Base-by-base conservation (phyloP, 1,140 invertebrate species). In the Listronotus oregonensis region DNA sequence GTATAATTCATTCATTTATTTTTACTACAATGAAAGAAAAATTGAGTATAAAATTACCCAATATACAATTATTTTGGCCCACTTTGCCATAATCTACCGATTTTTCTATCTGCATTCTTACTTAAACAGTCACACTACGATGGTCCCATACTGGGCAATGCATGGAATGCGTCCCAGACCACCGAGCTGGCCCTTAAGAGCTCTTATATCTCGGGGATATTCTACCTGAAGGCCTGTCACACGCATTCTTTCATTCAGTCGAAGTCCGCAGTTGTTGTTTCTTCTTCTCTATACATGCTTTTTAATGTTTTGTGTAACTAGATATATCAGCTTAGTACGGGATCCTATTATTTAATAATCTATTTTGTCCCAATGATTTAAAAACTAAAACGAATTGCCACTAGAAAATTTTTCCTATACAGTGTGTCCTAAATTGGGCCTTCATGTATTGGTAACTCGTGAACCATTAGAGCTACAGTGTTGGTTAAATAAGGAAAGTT, bases 121-220 rank as follows among this genome's bases (percentile, higher is more conserved):
- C 51, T 61, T 37, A 15, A 37, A 46, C 11, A 12, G 21, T 47
- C 14, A 59, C 17, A 47, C 14, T 49, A 59, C 15, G 46, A 6
- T 14, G 57, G 44, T 14, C 44, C 57, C 64, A 44, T 27, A 58
- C 44, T 58, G 34, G 63, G 64, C 34, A 59, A 66, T 66, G 64
- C 50, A 12, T 52, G 56, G 64, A 66, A 66, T 66, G 64, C 57
- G 40, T 39, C 64, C 42, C 56, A 49, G 64, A 66, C 64, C 64
- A 66, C 64, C 64, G 58, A 58, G 56, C 47, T 47, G 56, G 44
- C 8, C 56, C 42, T 44, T 42, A 34, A 50, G 47, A 40, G 58
- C 32, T 50, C 56, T 59, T 12, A 9, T 47, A 59, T 42, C 46
- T 61, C 58, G 15, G 44, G 56, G 56, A 61, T 61, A 61, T 61